A percentile compares a stretch with the other conserved stretches of the same genome.
phyloP scores from a whole-genome alignment of 2,113 vertebrate genomes.

The Nothobranchius kuhntae region DNA sequence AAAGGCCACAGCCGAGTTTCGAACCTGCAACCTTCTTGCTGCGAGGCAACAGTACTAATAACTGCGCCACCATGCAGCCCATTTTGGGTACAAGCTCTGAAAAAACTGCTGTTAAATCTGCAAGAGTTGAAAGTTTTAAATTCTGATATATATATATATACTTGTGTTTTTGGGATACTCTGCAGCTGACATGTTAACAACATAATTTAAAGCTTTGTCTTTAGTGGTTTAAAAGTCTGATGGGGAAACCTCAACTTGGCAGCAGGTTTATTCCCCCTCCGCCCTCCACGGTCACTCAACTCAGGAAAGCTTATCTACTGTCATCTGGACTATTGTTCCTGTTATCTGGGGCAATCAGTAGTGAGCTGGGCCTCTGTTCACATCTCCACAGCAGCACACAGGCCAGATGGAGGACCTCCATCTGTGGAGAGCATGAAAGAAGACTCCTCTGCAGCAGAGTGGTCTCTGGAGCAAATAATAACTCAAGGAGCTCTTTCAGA shows the following conservation, averaged over 20 bases:
- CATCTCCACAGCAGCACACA: constrained; percentile 15
- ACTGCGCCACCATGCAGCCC: too few species aligned
- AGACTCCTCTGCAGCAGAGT: constrained; percentile 31
- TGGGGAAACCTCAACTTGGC: constrained; percentile 22
- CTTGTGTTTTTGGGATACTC: too few species aligned
- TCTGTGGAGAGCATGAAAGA: constrained; percentile 64
- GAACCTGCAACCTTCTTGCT: too few species aligned
- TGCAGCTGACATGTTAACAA: too few species aligned
- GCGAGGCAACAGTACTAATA: too few species aligned
- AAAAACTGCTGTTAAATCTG: too few species aligned
- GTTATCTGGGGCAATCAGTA: constrained; percentile 70
- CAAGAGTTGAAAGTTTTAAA: too few species aligned
- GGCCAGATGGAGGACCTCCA: constrained; percentile 72
- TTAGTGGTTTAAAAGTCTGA: neutral
- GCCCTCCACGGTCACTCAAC: constrained; percentile 40
- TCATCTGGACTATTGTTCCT: constrained; percentile 74
- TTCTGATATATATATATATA: too few species aligned
- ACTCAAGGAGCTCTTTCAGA: constrained; percentile 19
- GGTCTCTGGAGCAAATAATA: constrained; percentile 19
- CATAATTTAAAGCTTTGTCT: too few species aligned
- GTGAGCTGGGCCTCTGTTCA: constrained; percentile 45
- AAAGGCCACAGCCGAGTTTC: too few species aligned
- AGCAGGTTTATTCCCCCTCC: constrained; percentile 47
- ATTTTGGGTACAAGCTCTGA: too few species aligned
- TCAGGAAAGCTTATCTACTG: constrained; percentile 64